phyloP scores from a whole-genome alignment of 37 sponge, comb jelly and placozoan genomes.

The Eunapius fragilis region DNA sequence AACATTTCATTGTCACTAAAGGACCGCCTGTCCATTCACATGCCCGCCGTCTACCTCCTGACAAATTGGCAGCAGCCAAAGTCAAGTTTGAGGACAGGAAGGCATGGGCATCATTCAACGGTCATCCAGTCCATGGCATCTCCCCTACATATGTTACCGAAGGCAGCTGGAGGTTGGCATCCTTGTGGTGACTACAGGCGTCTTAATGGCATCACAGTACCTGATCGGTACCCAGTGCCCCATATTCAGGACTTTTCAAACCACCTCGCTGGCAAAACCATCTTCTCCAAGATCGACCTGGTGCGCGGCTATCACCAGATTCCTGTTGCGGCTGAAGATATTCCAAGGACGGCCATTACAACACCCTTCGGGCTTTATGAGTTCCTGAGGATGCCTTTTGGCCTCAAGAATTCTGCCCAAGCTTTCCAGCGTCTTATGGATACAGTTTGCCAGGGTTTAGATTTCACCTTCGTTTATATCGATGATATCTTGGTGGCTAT shows the following conservation, averaged over 20 bases:
- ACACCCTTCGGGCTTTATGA: constrained; percentile 7
- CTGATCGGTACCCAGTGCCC: constrained; percentile 39
- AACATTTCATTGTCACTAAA: constrained; percentile 45
- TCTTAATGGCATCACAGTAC: constrained; percentile 25
- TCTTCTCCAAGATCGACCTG: constrained; percentile 25
- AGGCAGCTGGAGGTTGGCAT: constrained; percentile 52
- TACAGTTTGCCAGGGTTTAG: constrained; percentile 36
- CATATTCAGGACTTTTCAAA: constrained; percentile 20
- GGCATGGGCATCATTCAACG: constrained; percentile 37
- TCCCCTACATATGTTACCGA: constrained; percentile 61
- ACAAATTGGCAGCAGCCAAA: constrained; percentile 6
- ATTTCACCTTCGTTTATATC: constrained; percentile 34
- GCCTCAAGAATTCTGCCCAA: constrained; percentile 45
- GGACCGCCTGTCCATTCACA: constrained; percentile 44
- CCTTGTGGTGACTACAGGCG: constrained; percentile 54
- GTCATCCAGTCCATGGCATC: constrained; percentile 42
- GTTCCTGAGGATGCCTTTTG: constrained; percentile 36
- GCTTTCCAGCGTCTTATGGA: constrained; percentile 63
- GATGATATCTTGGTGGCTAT: constrained; percentile 50
- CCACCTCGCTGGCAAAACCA: not conserved
- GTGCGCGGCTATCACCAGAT: constrained; percentile 50
- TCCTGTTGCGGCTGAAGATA: constrained; percentile 17
- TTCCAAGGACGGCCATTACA: constrained; percentile 34
- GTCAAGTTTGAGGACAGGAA: constrained; percentile 34
- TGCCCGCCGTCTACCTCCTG: constrained; percentile 38